Percentiles rank a stretch among this genome's conserved stretches.
phyloP scores from a whole-genome alignment of 2,797 vertebrate genomes.

The Helarctos malayanus region DNA sequence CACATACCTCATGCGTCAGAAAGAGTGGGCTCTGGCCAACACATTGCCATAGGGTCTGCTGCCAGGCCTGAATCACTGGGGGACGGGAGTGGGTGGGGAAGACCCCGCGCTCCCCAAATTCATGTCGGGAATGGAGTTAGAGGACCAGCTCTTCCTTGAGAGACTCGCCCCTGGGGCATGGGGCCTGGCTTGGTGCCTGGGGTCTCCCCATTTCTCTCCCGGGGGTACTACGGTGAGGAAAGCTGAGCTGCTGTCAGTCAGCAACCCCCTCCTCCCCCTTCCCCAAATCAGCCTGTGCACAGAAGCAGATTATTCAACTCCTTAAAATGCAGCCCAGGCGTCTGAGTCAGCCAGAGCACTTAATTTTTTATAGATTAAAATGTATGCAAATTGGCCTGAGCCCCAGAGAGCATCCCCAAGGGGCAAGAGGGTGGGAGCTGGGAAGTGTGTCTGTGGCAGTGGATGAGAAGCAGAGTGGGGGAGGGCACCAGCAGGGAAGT shows the following conservation, averaged over 20 bases:
- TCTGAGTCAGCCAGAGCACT: conserved; percentile 90
- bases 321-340: conserved; percentile 90
- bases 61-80: conserved; percentile 80
- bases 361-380: conserved; percentile 93
- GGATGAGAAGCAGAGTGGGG: conserved; percentile 59
- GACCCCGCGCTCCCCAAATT: conserved; percentile 57
- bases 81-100: conserved; percentile 39
- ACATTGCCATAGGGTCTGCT: conserved; percentile 78
- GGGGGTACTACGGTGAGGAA: neutral
- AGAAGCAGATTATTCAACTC: conserved; percentile 90
- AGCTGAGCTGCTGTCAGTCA: conserved; percentile 43
- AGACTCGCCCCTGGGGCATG: neutral
- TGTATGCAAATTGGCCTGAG: conserved; percentile 91
- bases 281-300: conserved; percentile 87
- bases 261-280: neutral
- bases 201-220: neutral
- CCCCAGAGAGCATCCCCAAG: conserved; percentile 90
- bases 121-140: neutral
- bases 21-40: conserved; percentile 76
- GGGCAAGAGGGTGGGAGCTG: conserved; percentile 88
- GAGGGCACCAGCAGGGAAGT: conserved; percentile 75
- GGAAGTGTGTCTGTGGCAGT: conserved; percentile 84
- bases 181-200: neutral
- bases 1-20: conserved; percentile 75
- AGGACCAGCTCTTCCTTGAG: neutral